Conservation (phyloP, 2,888 invertebrate genomes). For the Chaitophorus viminalis region DNA sequence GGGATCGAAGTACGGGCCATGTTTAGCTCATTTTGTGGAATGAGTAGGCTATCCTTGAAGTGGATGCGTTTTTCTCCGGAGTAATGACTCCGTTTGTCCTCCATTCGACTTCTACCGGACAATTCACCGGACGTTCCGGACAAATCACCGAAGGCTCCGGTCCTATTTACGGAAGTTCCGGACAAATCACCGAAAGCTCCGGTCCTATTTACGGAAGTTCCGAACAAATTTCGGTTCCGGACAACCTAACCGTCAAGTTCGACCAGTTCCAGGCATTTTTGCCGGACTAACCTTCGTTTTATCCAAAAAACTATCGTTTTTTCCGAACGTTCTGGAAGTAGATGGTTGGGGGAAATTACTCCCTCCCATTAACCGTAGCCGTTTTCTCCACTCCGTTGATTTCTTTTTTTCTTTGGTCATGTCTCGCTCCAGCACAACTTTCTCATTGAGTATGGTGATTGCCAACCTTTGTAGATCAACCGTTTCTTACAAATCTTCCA, state of each 20-base stretch:
- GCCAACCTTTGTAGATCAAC: neutral
- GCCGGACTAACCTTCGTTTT: neutral
- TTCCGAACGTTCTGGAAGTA: neutral
- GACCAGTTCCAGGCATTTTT: neutral
- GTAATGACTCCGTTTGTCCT: neutral
- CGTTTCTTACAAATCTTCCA: neutral
- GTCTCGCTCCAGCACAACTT: neutral
- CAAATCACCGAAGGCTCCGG: neutral
- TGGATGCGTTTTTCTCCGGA: neutral
- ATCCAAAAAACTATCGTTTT: neutral
- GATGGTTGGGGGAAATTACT: neutral
- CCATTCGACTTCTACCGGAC: neutral
- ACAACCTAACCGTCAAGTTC: neutral
- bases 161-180: neutral
- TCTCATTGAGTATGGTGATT: neutral
- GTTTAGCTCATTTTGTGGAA: neutral
- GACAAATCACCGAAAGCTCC: neutral
- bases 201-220: neutral
- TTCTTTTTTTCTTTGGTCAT: neutral
- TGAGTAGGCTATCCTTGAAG: neutral
- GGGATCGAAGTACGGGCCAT: neutral
- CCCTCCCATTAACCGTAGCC: neutral
- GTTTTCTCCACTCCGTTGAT: neutral
- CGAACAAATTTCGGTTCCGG: neutral
- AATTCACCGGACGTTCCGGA: neutral